A percentile compares a stretch with the other conserved stretches of the same genome.
Conservation (phyloP, 1,140 invertebrate species). For the Acromyrmex echinatior region DNA sequence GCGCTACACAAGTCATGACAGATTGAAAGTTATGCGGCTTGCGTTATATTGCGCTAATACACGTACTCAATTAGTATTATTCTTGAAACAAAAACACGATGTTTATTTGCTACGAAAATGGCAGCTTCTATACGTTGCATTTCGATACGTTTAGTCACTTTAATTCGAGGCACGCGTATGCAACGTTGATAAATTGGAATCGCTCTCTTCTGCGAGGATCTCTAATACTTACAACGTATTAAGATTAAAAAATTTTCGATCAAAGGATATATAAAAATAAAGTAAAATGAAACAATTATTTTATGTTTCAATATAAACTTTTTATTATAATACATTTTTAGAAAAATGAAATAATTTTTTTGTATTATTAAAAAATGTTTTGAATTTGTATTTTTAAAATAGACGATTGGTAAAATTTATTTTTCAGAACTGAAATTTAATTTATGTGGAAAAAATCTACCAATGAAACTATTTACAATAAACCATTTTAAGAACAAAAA, state of each 20-base stretch:
- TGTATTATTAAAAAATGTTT: too few species aligned
- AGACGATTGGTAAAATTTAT: too few species aligned
- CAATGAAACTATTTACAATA: too few species aligned
- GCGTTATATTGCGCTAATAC: not conserved
- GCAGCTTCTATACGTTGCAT: not conserved
- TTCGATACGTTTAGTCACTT: slow-evolving; percentile 14
- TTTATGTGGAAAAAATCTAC: too few species aligned
- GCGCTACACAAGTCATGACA: not conserved
- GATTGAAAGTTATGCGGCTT: not conserved
- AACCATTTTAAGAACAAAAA: too few species aligned
- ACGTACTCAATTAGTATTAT: not conserved
- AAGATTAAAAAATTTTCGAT: not conserved
- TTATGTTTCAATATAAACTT: not conserved
- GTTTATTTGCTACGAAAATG: slow-evolving; percentile 17
- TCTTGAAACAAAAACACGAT: slow-evolving; percentile 20
- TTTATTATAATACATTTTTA: too few species aligned
- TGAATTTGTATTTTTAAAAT: too few species aligned
- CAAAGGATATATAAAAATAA: not conserved
- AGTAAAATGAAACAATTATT: not conserved
- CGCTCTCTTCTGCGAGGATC: not conserved
- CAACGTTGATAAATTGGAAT: not conserved
- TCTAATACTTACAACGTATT: not conserved
- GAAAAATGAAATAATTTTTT: too few species aligned
- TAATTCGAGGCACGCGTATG: not conserved
- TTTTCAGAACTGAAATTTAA: too few species aligned